Conservation (phyloP, 2,797 vertebrate genomes). For the Melanotaenia pygmaea region DNA sequence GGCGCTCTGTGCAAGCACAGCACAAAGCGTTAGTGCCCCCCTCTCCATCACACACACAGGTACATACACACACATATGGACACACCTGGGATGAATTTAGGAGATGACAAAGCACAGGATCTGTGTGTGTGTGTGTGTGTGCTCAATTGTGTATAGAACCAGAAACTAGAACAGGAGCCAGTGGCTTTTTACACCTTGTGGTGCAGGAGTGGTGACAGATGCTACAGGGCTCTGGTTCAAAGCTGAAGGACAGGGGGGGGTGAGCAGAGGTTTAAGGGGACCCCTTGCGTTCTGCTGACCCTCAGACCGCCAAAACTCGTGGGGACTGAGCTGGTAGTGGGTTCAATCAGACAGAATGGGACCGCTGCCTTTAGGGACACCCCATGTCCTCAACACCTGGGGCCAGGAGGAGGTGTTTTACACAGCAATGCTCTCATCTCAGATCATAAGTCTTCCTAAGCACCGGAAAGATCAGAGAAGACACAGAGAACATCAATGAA, state of each 20-base stretch:
- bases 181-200: slow-evolving; percentile 70
- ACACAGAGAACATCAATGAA: slow-evolving; percentile 33
- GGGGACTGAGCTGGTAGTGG: slow-evolving; percentile 60
- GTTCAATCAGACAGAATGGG: slow-evolving; percentile 76
- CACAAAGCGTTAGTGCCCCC: slow-evolving; percentile 68
- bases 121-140: slow-evolving; percentile 43
- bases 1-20: slow-evolving; percentile 75
- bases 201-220: slow-evolving; percentile 64
- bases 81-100: slow-evolving; percentile 84
- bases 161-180: slow-evolving; percentile 68
- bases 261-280: slow-evolving; percentile 47
- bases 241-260: slow-evolving; percentile 41
- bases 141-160: slow-evolving; percentile 49
- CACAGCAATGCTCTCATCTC: slow-evolving; percentile 54
- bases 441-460: slow-evolving; percentile 56
- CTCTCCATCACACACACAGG: slow-evolving; percentile 79
- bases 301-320: slow-evolving; percentile 56
- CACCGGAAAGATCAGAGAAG: slow-evolving; percentile 37
- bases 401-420: slow-evolving; percentile 71
- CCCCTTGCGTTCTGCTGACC: slow-evolving; percentile 67
- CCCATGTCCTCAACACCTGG: slow-evolving; percentile 75
- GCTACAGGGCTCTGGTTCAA: slow-evolving; percentile 73
- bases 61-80: slow-evolving; percentile 40
- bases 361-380: slow-evolving; percentile 66
- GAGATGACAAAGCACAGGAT: slow-evolving; percentile 73